Base-by-base conservation (phyloP, 2,888 invertebrate species). In the Pseudococcus longispinus region DNA sequence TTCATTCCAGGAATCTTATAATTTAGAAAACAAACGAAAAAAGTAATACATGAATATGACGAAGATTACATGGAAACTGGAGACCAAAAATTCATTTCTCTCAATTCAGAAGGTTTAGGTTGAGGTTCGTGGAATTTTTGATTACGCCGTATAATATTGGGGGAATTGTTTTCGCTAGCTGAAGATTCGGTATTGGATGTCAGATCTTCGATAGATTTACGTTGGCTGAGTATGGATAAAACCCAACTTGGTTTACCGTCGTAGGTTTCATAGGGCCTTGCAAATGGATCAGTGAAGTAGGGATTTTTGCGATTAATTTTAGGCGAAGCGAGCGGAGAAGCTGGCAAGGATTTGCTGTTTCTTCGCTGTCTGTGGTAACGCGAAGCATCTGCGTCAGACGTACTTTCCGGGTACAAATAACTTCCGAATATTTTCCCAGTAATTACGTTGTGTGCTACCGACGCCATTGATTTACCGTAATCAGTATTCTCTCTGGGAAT, bases 41-140 rank as follows among this genome's bases (percentile, higher is more conserved):
- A 74, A 74, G 29, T 74, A 74, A 42, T 42, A 80, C 42, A 29
- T 4, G 11, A 42, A 74, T 23, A 74, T 2, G n/a, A 29, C n/a
- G 6, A 26, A 42, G 8, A 9, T 80, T 93, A 96, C 95, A 95
- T 95, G 0, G 95, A 95, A 11, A 95, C 95, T 0, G 96, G 96
- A 8, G 95, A 95, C 95, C 95, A 95, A 91, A 95, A 96, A 91
- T 96, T 96, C 94, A 96, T 94, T 91, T 96, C 96, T 80, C 95
- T 91, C 18, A 95, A 91, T 90, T 95, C 95, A 0, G 95, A 94
- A 0, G 94, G 94, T 90, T 93, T 93, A 0, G 94, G 92, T 89
- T 92, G 92, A 89, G 92, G 91, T 29, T 55, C 55, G 82, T 44
- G 20, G n/a, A 26, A 23, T 23, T 46, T 29, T n/a, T 15, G 65